Evolutionary conservation across 2,888 invertebrate species (phyloP).

Genomic region (Troilus luridus): DNA sequence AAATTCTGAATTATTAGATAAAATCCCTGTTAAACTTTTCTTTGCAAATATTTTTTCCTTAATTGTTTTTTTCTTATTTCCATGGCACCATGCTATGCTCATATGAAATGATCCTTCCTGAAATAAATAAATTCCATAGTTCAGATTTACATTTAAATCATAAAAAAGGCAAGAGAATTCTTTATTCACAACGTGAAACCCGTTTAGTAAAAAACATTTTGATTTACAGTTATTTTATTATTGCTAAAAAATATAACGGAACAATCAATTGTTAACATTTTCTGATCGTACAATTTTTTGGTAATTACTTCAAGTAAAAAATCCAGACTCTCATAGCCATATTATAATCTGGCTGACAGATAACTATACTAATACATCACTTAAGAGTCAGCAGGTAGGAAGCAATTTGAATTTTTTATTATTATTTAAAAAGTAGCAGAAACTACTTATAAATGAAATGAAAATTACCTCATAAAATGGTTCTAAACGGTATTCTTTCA

Average conservation of each 20-base stretch:
- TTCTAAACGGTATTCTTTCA: slow-evolving; percentile 82
- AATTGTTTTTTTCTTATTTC: slow-evolving; percentile 60
- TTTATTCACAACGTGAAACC: too few species aligned
- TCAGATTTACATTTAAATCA: neutral
- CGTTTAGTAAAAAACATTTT: too few species aligned
- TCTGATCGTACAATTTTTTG: too few species aligned
- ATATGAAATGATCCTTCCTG: slow-evolving; percentile 63
- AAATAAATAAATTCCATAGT: slow-evolving; percentile 5
- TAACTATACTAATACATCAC: too few species aligned
- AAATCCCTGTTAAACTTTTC: slow-evolving; percentile 57
- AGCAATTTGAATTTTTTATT: neutral
- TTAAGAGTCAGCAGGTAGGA: too few species aligned
- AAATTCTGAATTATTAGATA: slow-evolving; percentile 17
- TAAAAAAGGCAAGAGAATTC: neutral
- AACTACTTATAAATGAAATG: neutral
- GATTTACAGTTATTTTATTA: too few species aligned
- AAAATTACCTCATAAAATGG: slow-evolving; percentile 81
- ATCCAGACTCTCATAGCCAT: too few species aligned
- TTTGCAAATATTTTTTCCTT: slow-evolving; percentile 59
- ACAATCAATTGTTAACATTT: too few species aligned
- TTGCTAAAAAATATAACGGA: too few species aligned
- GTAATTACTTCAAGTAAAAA: too few species aligned
- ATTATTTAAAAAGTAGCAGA: neutral
- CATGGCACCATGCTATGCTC: slow-evolving; percentile 64
- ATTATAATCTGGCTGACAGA: too few species aligned